Percentiles rank a stretch among this genome's conserved stretches.
Conservation (phyloP, 1,140 invertebrate species). For the Carposina sasakii region DNA sequence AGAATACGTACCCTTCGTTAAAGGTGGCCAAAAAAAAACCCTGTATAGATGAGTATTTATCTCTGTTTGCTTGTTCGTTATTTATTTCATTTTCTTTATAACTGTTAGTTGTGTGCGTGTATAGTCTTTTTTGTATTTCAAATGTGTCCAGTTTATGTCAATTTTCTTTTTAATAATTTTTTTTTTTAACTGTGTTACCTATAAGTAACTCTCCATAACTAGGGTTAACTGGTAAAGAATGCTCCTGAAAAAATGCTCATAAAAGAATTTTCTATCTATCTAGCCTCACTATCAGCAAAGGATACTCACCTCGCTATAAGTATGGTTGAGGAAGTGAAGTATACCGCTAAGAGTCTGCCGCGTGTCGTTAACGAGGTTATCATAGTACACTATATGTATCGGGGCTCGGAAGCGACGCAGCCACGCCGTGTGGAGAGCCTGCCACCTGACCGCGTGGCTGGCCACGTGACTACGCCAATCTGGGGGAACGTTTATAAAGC, state of each 20-base stretch:
- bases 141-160: background rate
- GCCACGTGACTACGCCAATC: constrained; percentile 82
- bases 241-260: background rate
- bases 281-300: constrained; percentile 1
- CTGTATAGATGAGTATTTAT: too few species aligned
- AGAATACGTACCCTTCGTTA: too few species aligned
- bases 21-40: too few species aligned
- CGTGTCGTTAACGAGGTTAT: constrained; percentile 77
- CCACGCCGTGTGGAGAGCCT: constrained; percentile 80
- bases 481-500: constrained; percentile 34
- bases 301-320: constrained; percentile 41
- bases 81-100: too few species aligned
- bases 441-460: constrained; percentile 79
- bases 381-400: constrained; percentile 81
- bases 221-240: background rate
- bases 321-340: constrained; percentile 76
- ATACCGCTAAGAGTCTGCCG: constrained; percentile 73
- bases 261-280: background rate
- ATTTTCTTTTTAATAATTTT: background rate
- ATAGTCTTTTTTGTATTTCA: background rate
- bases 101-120: too few species aligned
- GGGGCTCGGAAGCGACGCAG: constrained; percentile 79
- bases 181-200: background rate
- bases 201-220: background rate
- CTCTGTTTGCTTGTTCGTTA: too few species aligned